Base-by-base conservation (phyloP, 2,797 vertebrate genomes). In the Gadopsis bispinosus region DNA sequence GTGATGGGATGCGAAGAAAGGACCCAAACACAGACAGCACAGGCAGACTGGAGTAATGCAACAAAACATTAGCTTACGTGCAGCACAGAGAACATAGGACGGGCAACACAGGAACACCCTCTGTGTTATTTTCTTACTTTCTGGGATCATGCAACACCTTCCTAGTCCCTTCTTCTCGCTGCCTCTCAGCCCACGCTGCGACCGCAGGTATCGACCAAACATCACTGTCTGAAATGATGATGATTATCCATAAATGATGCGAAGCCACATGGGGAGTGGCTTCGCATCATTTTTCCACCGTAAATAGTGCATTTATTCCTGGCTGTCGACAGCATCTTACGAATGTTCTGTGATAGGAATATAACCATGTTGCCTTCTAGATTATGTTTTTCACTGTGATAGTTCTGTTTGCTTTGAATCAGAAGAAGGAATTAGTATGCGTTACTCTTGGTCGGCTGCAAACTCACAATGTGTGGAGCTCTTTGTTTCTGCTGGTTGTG, bases 321-420 rank as follows among this genome's bases (percentile, higher is more conserved):
- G 17, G 5, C 63, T 76, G 80, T 64, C 80, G 72, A 61, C 58
- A 69, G 61, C 69, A 63, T 64, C 26, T 1, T n/a, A n/a, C n/a
- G n/a, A 33, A 72, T 65, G 60, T 47, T 62, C 56, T 79, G n/a
- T 80, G 65, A 72, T 67, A 50, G 69, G 71, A 79, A 83, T 67
- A 50, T 56, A 66, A 62, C 77, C 56, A 62, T 79, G 54, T 47
- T 76, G 62, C 72, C 76, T 74, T 39, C 37, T 33, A 35, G 64
- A 80, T 86, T 63, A 47, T 54, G 54, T 73, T 87, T 79, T 82
- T 81, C 76, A 51, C 69, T 76, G 79, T 80, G 81, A 87, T 90
- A 83, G 58, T 81, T 80, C 13, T 80, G 87, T 90, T 91, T 92
- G 87, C 79, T 80, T 92, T 93, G 92, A 91, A 93, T 93, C 90